Evolutionary conservation across 2,888 invertebrate genomes (phyloP), one percentile per base, ranked within the genome.

Genomic region (Xylophagus ater): DNA sequence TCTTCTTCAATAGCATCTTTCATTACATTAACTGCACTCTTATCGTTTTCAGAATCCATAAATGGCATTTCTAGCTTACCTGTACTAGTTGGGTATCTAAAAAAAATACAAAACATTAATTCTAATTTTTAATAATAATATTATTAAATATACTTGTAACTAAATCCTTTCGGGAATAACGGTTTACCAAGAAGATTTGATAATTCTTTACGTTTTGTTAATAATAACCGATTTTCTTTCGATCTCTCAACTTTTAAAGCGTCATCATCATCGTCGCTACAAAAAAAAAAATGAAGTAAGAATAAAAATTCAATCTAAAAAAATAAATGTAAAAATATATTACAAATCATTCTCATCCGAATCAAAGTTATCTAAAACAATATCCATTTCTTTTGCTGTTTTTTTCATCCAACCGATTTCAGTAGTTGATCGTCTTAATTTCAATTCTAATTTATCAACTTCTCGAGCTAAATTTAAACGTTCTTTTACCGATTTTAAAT

Each of bases 361-460:
- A 2, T 9, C 21, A 5, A 5, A 21, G 25, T 87, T 83, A 52
- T 92, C 92, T 3, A 93, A 66, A 42, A 96, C 76, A 52, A 93
- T 81, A 60, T 96, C 96, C 79, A 92, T 85, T 49, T 93, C 90
- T 47, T 78, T 73, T 0, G 89, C 88, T 2, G 83, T 81, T 57
- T 81, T 82, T 50, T 82, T 77, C 55, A 87, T 69, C 96, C 96
- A 97, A 15, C 83, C 82, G 47, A 73, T 73, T 50, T 87, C 75
- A 8, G 77, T 73, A 51, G 74, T 74, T 1, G 71, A 65, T 40
- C 81, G 73, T 18, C 74, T 66, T 46, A 71, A 66, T 53, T 69
- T 71, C 51, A 84, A 68, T 59, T 88, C 81, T 41, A 85, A 58
- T 32, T 72, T 73, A 57, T 96, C 94, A 25, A 94, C 68, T 49